phyloP scores from a whole-genome alignment of 2,888 invertebrate species.

The Anthrax anthrax region DNA sequence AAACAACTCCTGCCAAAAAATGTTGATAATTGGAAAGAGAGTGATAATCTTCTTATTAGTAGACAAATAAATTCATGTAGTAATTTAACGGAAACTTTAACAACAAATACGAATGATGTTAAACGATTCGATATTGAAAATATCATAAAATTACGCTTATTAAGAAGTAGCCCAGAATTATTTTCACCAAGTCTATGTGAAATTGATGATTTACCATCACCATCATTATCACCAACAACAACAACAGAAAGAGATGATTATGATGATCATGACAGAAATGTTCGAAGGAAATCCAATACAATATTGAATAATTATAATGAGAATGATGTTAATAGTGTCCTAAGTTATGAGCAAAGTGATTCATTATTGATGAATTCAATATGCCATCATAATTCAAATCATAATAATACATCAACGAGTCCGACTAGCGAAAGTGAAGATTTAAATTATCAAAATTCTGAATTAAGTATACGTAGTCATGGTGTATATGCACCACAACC shows the following conservation, averaged over 20 bases:
- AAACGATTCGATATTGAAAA: no score
- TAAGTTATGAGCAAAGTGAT: conserved; percentile 13
- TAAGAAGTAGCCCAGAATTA: conserved; percentile 16
- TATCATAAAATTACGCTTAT: background rate
- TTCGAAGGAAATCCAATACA: no score
- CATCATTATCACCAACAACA: no score
- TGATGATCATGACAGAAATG: background rate
- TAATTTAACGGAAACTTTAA: conserved; percentile 12
- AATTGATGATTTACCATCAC: conserved; percentile 17
- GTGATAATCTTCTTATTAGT: no score
- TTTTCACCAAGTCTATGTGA: conserved; percentile 21
- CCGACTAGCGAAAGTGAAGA: conserved; percentile 47
- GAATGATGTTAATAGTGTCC: background rate
- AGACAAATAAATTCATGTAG: conserved; percentile 19
- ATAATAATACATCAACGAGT: conserved; percentile 24
- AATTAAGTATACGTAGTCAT: conserved; percentile 49
- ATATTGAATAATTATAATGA: conserved; percentile 8
- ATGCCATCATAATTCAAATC: no score
- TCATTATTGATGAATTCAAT: conserved; percentile 16
- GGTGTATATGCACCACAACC: conserved; percentile 48
- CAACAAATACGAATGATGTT: no score
- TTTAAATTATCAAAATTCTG: conserved; percentile 49
- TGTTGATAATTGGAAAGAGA: background rate
- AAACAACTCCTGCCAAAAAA: conserved; percentile 1
- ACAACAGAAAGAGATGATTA: conserved; percentile 13